phyloP scores from a whole-genome alignment of 1,140 invertebrate species.

The Papilio dardanus region DNA sequence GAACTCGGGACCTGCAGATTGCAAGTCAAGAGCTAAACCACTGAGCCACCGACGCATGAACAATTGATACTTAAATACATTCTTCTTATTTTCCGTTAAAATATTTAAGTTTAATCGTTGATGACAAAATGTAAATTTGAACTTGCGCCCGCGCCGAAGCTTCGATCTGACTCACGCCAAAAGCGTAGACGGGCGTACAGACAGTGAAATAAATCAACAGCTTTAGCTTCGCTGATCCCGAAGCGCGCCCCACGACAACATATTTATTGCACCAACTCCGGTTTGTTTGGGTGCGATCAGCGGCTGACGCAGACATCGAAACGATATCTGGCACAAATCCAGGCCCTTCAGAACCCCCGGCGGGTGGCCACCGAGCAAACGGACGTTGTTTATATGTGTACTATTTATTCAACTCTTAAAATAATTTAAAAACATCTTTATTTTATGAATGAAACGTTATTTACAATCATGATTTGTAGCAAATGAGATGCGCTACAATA shows the following conservation, averaged over 20 bases:
- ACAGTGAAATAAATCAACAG: slow-evolving; percentile 52
- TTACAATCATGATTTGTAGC: not conserved
- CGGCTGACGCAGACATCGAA: slow-evolving; percentile 45
- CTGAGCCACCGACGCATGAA: too few species aligned
- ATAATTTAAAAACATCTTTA: not conserved
- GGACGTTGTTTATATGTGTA: slow-evolving; percentile 21
- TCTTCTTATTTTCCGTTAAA: too few species aligned
- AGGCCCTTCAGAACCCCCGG: slow-evolving; percentile 34
- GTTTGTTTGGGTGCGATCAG: slow-evolving; percentile 53
- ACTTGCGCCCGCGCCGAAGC: slow-evolving; percentile 11
- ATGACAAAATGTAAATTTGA: too few species aligned
- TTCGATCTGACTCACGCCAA: slow-evolving; percentile 39
- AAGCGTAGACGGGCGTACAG: slow-evolving; percentile 49
- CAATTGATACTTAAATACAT: too few species aligned
- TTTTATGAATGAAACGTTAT: not conserved
- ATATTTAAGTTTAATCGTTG: too few species aligned
- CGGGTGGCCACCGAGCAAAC: not conserved
- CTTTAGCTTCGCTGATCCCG: slow-evolving; percentile 44
- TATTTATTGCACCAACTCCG: slow-evolving; percentile 60
- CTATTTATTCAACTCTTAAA: slow-evolving; percentile 37
- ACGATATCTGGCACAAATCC: slow-evolving; percentile 52
- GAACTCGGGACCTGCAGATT: too few species aligned
- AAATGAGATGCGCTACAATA: not conserved
- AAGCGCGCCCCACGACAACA: slow-evolving; percentile 40
- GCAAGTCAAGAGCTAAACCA: too few species aligned